Percentiles rank a stretch among this genome's conserved stretches.
These are phyloP conservation scores for Noctua comes DNA, from an alignment of 2,888 invertebrate species.

Conservation along the genomic window DNA sequence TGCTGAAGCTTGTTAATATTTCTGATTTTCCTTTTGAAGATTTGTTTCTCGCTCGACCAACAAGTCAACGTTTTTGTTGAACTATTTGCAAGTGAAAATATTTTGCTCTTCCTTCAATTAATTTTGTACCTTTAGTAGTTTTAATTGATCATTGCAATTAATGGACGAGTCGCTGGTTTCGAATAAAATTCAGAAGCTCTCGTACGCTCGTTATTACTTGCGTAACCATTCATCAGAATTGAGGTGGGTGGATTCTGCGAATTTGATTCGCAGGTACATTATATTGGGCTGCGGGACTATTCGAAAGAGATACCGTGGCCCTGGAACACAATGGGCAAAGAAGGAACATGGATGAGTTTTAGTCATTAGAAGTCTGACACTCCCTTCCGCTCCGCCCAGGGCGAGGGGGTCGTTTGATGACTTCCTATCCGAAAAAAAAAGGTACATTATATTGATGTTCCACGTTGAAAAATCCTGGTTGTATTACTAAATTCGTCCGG, in stretches of 20 bases:
- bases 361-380: no score
- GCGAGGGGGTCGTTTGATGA: no score
- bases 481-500: background rate
- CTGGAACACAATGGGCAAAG: no score
- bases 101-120: slow-evolving; percentile 20
- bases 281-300: no score
- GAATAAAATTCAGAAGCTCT: slow-evolving; percentile 26
- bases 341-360: no score
- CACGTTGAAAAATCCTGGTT: background rate
- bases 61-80: background rate
- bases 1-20: slow-evolving; percentile 48
- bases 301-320: no score
- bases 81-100: slow-evolving; percentile 17
- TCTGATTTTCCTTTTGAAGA: slow-evolving; percentile 31
- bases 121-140: slow-evolving; percentile 13
- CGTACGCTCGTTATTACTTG: slow-evolving; percentile 11
- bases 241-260: background rate
- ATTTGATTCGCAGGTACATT: slow-evolving; percentile 7
- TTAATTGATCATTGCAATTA: slow-evolving; percentile 25
- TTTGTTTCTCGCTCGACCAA: slow-evolving; percentile 34
- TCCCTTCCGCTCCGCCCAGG: no score
- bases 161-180: slow-evolving; percentile 23
- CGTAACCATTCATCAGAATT: slow-evolving; percentile 18
- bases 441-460: background rate
- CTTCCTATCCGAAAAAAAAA: no score